Evolutionary conservation across 37 sponge, comb jelly and placozoan species (phyloP), one percentile per base, ranked within the genome.

Genomic region (Chondrilla cf. caribensis): DNA sequence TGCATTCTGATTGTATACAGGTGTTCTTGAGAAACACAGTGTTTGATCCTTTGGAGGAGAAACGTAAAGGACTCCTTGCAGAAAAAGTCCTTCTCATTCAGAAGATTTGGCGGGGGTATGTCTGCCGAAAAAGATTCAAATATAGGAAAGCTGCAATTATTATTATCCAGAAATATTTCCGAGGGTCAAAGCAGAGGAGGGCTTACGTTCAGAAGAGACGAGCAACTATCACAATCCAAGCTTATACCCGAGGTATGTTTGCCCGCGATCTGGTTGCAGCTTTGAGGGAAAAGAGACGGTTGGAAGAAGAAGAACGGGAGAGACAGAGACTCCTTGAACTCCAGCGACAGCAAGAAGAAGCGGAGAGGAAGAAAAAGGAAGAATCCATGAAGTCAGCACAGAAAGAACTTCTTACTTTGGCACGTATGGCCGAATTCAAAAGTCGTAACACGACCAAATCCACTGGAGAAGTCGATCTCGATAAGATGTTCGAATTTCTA

Each of bases 31-130:
- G 93, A 31, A 82, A 95, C 78, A 92, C 88, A 22, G 95, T 94
- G 19, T 97, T 97, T 87, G 97, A 94, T 44, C 95, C 97, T 26
- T 86, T 97, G 36, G 97, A 97, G 77, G 84, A 86, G 68, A 89
- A 59, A 42, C 73, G 97, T 43, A 89, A 84, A 54, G 64, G 38
- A 11, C 60, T 94, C 9, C 77, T 97, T 25, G 58, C 87, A 15
- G 79, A 81, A 40, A 94, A 93, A 75, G 84, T 94, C 70, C 35
- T 97, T 28, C 70, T 89, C 31, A 90, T 97, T 1, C 97, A 97
- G 80, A 89, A 80, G 38, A 42, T 70, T n/a, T 97, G 95, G 93
- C 84, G 92, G 40, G 89, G 95, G 35, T 91, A 70, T 40, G 38
- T 51, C 0, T 70, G 77, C 8, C 38, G 95, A 22, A 85, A 87